These are phyloP conservation scores for Psammodynastes pulverulentus DNA, from an alignment of 2,113 vertebrate genomes.

Conservation along the genomic window DNA sequence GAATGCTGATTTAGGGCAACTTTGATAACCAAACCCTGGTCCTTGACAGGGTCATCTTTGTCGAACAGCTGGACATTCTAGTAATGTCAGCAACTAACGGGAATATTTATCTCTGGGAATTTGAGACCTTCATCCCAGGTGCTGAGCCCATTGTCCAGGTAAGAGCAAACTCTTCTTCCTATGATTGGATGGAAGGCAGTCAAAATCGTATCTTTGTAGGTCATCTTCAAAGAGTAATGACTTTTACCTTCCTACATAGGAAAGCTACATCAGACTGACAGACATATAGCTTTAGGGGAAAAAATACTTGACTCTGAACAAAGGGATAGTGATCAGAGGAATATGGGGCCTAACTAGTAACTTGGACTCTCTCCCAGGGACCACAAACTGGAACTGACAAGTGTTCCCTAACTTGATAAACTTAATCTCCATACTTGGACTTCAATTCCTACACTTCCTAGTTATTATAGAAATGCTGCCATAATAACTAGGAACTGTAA, in stretches of 20 bases:
- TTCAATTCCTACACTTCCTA: neutral
- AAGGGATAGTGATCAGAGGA: neutral
- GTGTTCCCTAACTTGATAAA: neutral
- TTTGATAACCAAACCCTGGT: neutral
- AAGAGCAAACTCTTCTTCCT: neutral
- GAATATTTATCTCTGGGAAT: conserved; percentile 55
- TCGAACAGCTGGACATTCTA: conserved; percentile 48
- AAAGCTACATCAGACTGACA: neutral
- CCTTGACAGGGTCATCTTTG: conserved; percentile 43
- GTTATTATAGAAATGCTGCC: neutral
- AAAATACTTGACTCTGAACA: neutral
- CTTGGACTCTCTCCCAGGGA: neutral
- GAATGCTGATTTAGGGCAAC: neutral
- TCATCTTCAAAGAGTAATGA: neutral
- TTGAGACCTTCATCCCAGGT: conserved; percentile 38
- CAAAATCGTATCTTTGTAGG: neutral
- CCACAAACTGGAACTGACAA: neutral
- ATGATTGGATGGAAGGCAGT: neutral
- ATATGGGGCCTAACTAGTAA: neutral
- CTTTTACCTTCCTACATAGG: neutral
- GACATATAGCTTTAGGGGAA: neutral
- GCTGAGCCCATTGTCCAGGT: neutral
- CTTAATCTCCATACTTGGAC: neutral
- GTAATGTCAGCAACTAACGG: conserved; percentile 44
- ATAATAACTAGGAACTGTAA: neutral